Conservation (phyloP, 2,113 vertebrate species). For the Delphinus delphis region DNA sequence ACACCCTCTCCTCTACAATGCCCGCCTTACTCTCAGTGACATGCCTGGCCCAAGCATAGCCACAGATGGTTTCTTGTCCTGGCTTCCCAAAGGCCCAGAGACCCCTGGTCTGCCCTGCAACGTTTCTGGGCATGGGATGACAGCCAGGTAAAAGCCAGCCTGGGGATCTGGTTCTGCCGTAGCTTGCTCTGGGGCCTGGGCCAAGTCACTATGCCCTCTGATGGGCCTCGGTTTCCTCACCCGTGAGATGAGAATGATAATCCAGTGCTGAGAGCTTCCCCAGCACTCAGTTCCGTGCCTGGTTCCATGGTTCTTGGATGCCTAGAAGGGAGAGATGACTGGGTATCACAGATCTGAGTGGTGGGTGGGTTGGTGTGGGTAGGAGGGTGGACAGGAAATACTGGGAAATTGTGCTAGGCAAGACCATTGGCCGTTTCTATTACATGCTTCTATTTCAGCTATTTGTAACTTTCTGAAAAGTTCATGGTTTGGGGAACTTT, state of each 20-base stretch:
- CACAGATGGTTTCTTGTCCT: not conserved
- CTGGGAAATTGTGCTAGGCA: not conserved
- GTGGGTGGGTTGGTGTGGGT: not conserved
- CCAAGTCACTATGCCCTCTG: not conserved
- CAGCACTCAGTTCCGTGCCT: not conserved
- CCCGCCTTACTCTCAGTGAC: not conserved
- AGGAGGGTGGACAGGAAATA: not conserved
- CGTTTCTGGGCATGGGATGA: not conserved
- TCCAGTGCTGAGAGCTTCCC: not conserved
- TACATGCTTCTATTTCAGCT: slow-evolving; percentile 18
- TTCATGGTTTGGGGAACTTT: slow-evolving; percentile 69
- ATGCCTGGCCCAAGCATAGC: not conserved
- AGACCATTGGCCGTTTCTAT: not conserved
- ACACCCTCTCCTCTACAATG: not conserved
- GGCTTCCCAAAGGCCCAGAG: not conserved
- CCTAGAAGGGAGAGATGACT: not conserved
- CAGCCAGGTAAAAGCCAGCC: not conserved
- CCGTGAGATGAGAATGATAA: not conserved
- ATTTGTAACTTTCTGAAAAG: slow-evolving; percentile 72
- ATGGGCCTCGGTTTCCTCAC: not conserved
- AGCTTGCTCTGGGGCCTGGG: not conserved
- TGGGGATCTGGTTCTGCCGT: not conserved
- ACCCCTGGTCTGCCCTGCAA: too few relatives aligned
- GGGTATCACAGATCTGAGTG: not conserved
- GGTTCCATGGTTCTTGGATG: not conserved